Base-by-base conservation (phyloP, 2,888 invertebrate genomes). In the Neelides folsomi region DNA sequence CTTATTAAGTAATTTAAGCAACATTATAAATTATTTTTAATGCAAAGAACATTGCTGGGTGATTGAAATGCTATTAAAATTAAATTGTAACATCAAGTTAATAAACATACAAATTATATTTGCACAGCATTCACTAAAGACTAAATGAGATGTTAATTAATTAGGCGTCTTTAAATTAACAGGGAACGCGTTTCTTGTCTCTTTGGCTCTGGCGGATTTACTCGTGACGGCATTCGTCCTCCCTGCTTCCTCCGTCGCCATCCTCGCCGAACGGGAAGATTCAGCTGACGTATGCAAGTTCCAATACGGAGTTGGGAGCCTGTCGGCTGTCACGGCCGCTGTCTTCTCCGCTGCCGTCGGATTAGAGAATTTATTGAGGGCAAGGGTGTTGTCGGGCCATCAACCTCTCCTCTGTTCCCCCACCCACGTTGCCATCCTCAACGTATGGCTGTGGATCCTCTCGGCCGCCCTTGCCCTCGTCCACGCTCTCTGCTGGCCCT, bases 171-270 rank as follows among this genome's bases (percentile, higher is more conserved):
- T 57, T 35, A 55, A 54, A 49, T 53, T 64, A 56, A 13, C 72
- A 80, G 82, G 81, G 47, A 82, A 82, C 69, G 76, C 80, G 27
- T 81, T 80, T 68, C 71, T 82, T 57, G 81, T 79, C 56, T 81
- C 79, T 70, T 75, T 81, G 19, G 84, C 84, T 0, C 65, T 85
- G 49, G 78, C 83, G 0, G 86, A 86, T 66, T 70, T 85, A 45
- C 69, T 84, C 15, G 76, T 85, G 9, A 81, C 83, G 0, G 77
- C 79, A 0, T 67, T 78, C 10, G 79, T 84, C 38, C 77, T 85
- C 63, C 83, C 84, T 0, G 76, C 79, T 0, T 78, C 81, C 0
- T 79, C 79, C 0, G 78, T 83, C 12, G 78, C 80, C 5, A 76
- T 79, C 15, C 71, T 79, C 1, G 78, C 83, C 52, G 80, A 81